A percentile compares a stretch with the other conserved stretches of the same genome.
phyloP scores from a whole-genome alignment of 2,797 vertebrate genomes.

The Limnodromus scolopaceus region DNA sequence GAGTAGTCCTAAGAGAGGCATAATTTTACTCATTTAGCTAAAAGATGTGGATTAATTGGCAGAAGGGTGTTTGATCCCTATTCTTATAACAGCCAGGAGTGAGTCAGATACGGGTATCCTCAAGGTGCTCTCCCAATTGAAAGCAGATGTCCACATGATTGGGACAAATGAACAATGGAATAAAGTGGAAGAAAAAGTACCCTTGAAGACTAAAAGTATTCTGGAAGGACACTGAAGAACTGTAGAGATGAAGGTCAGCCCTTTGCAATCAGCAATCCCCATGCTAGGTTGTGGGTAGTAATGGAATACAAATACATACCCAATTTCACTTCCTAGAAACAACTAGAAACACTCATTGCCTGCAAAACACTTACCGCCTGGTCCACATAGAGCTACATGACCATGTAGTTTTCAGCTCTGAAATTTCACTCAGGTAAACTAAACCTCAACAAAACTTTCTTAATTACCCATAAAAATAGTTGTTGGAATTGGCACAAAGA shows the following conservation, averaged over 20 bases:
- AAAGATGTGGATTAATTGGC: conserved; percentile 36
- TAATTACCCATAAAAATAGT: neutral
- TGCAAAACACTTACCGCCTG: neutral
- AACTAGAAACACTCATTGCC: neutral
- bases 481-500: neutral
- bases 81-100: neutral
- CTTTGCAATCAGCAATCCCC: neutral
- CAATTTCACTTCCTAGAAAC: neutral
- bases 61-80: conserved; percentile 21
- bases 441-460: neutral
- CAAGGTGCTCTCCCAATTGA: conserved; percentile 23
- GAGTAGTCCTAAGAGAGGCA: neutral
- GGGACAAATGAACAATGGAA: conserved; percentile 24
- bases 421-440: neutral
- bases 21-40: conserved; percentile 5
- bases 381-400: neutral
- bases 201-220: neutral
- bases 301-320: neutral
- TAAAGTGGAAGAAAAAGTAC: neutral
- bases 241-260: neutral
- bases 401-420: neutral
- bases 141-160: conserved; percentile 43
- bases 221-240: neutral
- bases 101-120: neutral
- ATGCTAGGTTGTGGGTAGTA: neutral